Evolutionary conservation across 2,888 invertebrate species (phyloP).

Genomic region (Microplitis manilae): DNA sequence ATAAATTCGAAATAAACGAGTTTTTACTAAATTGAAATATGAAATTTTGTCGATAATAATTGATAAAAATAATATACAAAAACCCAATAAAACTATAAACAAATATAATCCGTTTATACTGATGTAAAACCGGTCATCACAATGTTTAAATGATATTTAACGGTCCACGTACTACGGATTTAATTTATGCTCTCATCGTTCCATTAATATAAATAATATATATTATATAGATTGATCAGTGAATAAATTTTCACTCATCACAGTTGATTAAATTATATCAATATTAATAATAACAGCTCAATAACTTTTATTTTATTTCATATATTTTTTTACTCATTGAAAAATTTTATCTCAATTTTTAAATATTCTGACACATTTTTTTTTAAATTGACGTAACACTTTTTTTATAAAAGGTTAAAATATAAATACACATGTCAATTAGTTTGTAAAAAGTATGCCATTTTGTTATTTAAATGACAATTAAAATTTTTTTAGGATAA

Average conservation of each 20-base stretch:
- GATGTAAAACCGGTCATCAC: not conserved
- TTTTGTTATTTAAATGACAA: no score
- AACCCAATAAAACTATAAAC: not conserved
- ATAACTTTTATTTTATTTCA: not conserved
- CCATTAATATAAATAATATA: not conserved
- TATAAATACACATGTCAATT: no score
- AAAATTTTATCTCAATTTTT: no score
- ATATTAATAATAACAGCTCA: slow-evolving; percentile 1
- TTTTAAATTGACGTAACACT: no score
- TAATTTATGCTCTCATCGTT: not conserved
- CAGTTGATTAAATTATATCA: not conserved
- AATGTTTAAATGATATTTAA: slow-evolving; percentile 1
- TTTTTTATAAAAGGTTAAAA: no score
- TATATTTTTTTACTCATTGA: no score
- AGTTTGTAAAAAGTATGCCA: no score
- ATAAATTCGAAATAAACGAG: no score
- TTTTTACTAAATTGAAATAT: no score
- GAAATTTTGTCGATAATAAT: no score
- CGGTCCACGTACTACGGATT: not conserved
- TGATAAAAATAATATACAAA: not conserved
- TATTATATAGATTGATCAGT: not conserved
- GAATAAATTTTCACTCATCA: not conserved
- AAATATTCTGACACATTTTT: no score
- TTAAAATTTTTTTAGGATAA: no score
- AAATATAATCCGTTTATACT: not conserved